A percentile compares a stretch with the other conserved stretches of the same genome.
Conservation (phyloP, 2,797 vertebrate species). For the Melanotaenia parkinsoni region DNA sequence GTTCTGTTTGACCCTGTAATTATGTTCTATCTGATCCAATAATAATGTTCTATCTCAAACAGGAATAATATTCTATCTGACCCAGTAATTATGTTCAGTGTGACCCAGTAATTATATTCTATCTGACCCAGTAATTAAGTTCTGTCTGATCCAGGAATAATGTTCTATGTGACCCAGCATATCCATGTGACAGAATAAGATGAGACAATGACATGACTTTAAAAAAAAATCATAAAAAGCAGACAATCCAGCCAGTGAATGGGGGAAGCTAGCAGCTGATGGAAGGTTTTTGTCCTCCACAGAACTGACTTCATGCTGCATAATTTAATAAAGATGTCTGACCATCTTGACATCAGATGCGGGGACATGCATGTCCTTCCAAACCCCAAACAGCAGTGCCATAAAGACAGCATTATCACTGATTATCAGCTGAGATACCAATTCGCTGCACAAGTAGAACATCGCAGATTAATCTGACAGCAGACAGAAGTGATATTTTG, state of each 20-base stretch:
- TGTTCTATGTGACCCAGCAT: no score
- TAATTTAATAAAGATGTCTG: background rate
- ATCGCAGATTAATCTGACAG: background rate
- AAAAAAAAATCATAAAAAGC: background rate
- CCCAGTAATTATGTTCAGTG: no score
- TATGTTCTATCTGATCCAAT: no score
- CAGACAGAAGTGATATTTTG: background rate
- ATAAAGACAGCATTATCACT: background rate
- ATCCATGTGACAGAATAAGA: background rate
- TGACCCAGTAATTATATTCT: background rate
- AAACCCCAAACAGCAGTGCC: background rate
- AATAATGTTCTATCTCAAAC: no score
- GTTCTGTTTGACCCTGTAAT: no score
- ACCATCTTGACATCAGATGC: background rate
- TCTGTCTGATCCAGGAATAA: background rate
- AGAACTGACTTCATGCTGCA: background rate
- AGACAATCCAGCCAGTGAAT: background rate
- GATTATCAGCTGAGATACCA: no score
- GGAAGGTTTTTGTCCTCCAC: no score
- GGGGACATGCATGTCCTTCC: background rate
- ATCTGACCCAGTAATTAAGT: background rate
- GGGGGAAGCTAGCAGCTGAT: background rate
- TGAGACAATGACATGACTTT: background rate
- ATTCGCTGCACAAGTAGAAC: background rate
- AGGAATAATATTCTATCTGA: no score